phyloP scores from a whole-genome alignment of 2,113 vertebrate species.

The Progne subis region DNA sequence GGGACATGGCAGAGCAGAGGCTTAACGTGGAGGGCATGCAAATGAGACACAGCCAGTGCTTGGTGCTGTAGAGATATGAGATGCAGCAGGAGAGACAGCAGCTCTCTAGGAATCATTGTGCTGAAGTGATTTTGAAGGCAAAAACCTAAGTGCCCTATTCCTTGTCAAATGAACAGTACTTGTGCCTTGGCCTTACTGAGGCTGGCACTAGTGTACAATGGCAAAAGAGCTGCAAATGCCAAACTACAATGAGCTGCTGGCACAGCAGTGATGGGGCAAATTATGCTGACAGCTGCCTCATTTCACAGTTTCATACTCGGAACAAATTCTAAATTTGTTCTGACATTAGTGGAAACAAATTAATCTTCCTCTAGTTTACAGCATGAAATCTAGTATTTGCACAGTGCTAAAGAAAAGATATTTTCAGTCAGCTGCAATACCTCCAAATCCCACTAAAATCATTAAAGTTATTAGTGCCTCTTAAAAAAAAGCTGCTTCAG shows the following conservation, averaged over 20 bases:
- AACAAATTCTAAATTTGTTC: constrained; percentile 37
- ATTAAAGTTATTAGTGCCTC: constrained; percentile 14
- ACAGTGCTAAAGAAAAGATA: not conserved
- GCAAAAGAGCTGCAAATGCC: not conserved
- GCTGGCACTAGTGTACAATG: not conserved
- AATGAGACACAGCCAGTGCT: not conserved
- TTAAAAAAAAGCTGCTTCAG: constrained; percentile 20
- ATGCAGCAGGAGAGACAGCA: not conserved
- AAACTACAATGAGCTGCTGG: not conserved
- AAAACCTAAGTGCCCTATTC: not conserved
- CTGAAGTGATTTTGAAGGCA: not conserved
- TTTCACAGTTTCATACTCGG: not conserved
- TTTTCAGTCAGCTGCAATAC: constrained; percentile 18
- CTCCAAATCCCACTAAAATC: constrained; percentile 11
- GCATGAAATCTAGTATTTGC: not conserved
- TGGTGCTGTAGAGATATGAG: fast-evolving
- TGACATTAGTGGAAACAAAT: constrained; percentile 26
- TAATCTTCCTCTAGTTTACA: constrained; percentile 25
- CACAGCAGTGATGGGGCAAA: not conserved
- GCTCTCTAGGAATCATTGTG: not conserved
- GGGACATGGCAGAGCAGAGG: not conserved
- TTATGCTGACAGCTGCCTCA: constrained; percentile 28
- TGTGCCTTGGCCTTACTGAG: not conserved
- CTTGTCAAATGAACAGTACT: not conserved
- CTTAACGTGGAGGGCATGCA: not conserved